Evolutionary conservation across 2,888 invertebrate genomes (phyloP).

Genomic region (Anthrax anthrax): DNA sequence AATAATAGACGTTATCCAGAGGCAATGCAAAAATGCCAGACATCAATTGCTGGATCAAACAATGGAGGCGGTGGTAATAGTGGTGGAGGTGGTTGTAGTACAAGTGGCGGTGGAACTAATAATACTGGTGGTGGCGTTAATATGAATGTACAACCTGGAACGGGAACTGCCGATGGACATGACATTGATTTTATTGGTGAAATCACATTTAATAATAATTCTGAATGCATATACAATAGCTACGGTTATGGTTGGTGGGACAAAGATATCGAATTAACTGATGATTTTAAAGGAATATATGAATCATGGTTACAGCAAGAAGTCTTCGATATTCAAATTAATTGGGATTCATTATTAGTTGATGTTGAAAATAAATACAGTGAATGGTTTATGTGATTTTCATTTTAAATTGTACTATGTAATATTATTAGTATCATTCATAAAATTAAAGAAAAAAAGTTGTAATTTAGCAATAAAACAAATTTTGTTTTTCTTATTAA

Average conservation of each 20-base stretch:
- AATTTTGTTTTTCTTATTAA: too few species aligned
- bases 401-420: too few species aligned
- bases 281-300: conserved; percentile 87
- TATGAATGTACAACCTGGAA: conserved; percentile 1
- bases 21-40: conserved; percentile 31
- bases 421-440: too few species aligned
- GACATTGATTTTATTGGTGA: conserved; percentile 10
- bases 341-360: conserved; percentile 46
- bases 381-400: background rate
- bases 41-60: conserved; percentile 11
- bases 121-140: background rate
- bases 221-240: conserved; percentile 27
- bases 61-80: conserved; percentile 5
- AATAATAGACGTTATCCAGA: conserved; percentile 80
- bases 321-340: conserved; percentile 74
- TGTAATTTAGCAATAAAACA: too few species aligned
- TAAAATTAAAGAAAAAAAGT: too few species aligned
- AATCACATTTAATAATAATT: conserved; percentile 5
- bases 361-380: background rate
- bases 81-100: conserved; percentile 1
- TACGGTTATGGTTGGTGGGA: conserved; percentile 34
- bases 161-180: conserved; percentile 5
- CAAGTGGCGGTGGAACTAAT: background rate
- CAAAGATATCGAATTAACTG: conserved; percentile 56
- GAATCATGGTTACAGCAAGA: conserved; percentile 93